Conservation (phyloP, 2,888 invertebrate species). For the Rhingia campestris region DNA sequence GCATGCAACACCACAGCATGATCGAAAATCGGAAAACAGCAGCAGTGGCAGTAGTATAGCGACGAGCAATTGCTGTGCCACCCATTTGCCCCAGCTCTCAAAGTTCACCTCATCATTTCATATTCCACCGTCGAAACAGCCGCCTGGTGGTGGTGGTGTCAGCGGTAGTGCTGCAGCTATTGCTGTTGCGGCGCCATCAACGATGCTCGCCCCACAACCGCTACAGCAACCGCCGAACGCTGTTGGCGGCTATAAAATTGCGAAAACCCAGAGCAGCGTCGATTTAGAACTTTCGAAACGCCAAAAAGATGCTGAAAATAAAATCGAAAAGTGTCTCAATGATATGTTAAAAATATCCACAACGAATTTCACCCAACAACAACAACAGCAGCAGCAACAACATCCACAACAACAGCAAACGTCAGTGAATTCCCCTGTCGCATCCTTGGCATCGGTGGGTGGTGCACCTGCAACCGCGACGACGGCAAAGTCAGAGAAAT, state of each 20-base stretch:
- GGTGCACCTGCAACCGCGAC: constrained; percentile 62
- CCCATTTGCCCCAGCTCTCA: constrained; percentile 81
- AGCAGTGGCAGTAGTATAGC: constrained; percentile 81
- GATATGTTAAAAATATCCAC: constrained; percentile 80
- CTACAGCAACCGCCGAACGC: constrained; percentile 28
- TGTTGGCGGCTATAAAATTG: constrained; percentile 74
- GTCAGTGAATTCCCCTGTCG: constrained; percentile 61
- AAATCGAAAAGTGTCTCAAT: constrained; percentile 81
- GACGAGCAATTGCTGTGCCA: constrained; percentile 81
- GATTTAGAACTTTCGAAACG: constrained; percentile 78
- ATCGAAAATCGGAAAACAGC: constrained; percentile 82
- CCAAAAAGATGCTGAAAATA: constrained; percentile 82
- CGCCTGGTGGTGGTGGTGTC: neutral
- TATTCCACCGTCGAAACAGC: constrained; percentile 77
- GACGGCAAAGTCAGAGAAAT: constrained; percentile 69
- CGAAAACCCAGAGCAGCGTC: constrained; percentile 78
- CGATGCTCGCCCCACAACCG: constrained; percentile 7
- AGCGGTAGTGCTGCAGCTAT: constrained; percentile 48
- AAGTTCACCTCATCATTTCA: constrained; percentile 82
- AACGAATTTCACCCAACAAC: constrained; percentile 67
- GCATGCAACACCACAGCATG: constrained; percentile 78
- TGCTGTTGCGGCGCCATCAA: constrained; percentile 33
- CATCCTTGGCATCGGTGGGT: constrained; percentile 68
- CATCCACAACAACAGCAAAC: constrained; percentile 71
- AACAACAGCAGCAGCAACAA: constrained; percentile 55